A percentile compares a stretch with the other conserved stretches of the same genome.
phyloP scores from a whole-genome alignment of 2,797 vertebrate genomes.

The Muscicapa striata region DNA sequence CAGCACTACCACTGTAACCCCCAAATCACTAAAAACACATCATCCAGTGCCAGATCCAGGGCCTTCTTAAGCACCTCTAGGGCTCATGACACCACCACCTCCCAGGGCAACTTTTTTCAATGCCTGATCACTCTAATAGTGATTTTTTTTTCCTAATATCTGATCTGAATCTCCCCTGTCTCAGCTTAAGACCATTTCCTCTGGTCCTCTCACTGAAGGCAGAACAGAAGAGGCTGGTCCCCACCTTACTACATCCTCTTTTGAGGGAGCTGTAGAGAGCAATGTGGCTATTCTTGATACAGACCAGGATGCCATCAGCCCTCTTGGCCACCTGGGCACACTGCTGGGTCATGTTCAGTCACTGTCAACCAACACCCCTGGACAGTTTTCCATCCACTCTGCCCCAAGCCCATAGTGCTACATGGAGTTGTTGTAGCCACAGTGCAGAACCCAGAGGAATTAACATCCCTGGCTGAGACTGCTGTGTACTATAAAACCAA shows the following conservation, averaged over 20 bases:
- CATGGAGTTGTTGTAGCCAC: not conserved
- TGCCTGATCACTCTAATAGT: not conserved
- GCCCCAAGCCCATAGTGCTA: fast-evolving
- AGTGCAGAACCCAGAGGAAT: not conserved
- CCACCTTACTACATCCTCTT: no score
- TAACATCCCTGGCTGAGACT: not conserved
- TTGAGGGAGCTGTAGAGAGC: not conserved
- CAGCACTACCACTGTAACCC: not conserved
- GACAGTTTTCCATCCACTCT: not conserved
- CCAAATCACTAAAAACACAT: not conserved
- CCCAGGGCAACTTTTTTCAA: not conserved
- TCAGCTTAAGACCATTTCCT: not conserved
- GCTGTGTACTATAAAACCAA: not conserved
- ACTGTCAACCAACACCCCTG: not conserved
- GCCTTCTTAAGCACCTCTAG: no score
- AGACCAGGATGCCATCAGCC: not conserved
- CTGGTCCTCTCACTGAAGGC: not conserved
- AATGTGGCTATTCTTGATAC: not conserved
- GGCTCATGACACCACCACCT: not conserved
- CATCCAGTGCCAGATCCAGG: not conserved
- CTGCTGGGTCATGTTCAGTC: not conserved
- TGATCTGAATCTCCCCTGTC: not conserved
- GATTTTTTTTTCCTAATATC: not conserved
- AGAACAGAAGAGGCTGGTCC: fast-evolving
- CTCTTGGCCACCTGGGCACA: not conserved